Evolutionary conservation across 2,113 vertebrate species (phyloP).

Genomic region (Ailuropoda melanoleuca): DNA sequence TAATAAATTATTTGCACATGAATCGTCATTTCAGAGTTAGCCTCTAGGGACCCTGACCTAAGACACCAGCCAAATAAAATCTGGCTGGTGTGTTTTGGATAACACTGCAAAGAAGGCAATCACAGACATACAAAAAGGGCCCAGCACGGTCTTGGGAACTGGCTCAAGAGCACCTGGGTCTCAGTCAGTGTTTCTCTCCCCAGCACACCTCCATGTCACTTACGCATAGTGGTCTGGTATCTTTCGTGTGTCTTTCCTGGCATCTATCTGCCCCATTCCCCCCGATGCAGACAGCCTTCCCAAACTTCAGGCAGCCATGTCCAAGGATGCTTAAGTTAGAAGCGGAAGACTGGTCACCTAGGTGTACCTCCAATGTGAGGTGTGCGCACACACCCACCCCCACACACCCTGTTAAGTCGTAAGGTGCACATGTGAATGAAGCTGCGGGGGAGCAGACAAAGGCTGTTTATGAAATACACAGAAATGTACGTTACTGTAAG

Average conservation of each 20-base stretch:
- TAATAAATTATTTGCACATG: background rate
- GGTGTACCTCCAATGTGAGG: background rate
- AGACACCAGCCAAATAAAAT: background rate
- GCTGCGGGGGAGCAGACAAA: background rate
- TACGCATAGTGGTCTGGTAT: too few relatives aligned
- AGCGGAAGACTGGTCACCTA: background rate
- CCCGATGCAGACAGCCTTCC: background rate
- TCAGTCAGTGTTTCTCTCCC: background rate
- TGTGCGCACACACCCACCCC: background rate
- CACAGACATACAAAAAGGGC: background rate
- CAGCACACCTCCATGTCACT: rapidly evolving
- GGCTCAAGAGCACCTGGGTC: background rate
- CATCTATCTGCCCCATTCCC: background rate
- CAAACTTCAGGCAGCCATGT: background rate
- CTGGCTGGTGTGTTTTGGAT: background rate
- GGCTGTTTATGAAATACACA: background rate
- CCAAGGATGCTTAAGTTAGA: background rate
- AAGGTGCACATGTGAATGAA: background rate
- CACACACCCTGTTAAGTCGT: background rate
- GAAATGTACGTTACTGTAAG: background rate
- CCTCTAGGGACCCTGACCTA: background rate
- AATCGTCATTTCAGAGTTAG: background rate
- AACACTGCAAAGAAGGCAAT: background rate
- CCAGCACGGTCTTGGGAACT: background rate
- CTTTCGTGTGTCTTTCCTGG: background rate